Evolutionary conservation across 2,113 vertebrate genomes (phyloP).

Genomic region (Nymphicus hollandicus): DNA sequence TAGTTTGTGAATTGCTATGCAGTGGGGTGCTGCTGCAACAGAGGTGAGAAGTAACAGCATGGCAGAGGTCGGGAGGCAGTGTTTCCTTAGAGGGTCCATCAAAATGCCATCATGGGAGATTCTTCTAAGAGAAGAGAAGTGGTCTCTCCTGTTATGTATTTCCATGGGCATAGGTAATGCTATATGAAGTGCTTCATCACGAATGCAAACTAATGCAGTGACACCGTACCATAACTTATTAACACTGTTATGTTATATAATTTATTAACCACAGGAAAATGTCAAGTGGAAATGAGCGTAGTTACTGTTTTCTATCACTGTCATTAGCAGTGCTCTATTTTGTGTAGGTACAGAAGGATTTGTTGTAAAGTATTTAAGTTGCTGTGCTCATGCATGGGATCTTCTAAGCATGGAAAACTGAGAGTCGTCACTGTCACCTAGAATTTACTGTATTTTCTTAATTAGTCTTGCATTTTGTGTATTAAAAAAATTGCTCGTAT

Average conservation of each 20-base stretch:
- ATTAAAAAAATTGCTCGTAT: not conserved
- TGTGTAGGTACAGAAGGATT: not conserved
- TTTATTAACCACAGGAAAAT: slow-evolving; percentile 62
- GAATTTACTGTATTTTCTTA: not conserved
- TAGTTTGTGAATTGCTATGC: not conserved
- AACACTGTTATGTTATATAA: slow-evolving; percentile 50
- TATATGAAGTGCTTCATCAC: slow-evolving; percentile 29
- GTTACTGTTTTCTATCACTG: slow-evolving; percentile 14
- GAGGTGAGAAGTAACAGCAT: not conserved
- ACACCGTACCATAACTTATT: slow-evolving; percentile 36
- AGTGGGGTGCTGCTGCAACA: not conserved
- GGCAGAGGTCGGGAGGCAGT: not conserved
- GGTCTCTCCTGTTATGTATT: not conserved
- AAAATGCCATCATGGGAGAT: not conserved
- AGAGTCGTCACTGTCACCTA: not conserved
- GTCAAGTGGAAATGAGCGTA: slow-evolving; percentile 27
- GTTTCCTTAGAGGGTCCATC: not conserved
- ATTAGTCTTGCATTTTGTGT: not conserved
- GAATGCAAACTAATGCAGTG: slow-evolving; percentile 39
- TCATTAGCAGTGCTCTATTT: slow-evolving; percentile 7
- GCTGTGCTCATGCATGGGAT: not conserved
- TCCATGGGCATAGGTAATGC: not conserved
- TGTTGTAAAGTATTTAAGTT: not conserved
- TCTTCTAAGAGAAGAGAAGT: not conserved
- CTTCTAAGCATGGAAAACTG: not conserved